A percentile compares a stretch with the other conserved stretches of the same genome.
Evolutionary conservation across 2,888 invertebrate genomes (phyloP).

Genomic region (Smittia aterrima): DNA sequence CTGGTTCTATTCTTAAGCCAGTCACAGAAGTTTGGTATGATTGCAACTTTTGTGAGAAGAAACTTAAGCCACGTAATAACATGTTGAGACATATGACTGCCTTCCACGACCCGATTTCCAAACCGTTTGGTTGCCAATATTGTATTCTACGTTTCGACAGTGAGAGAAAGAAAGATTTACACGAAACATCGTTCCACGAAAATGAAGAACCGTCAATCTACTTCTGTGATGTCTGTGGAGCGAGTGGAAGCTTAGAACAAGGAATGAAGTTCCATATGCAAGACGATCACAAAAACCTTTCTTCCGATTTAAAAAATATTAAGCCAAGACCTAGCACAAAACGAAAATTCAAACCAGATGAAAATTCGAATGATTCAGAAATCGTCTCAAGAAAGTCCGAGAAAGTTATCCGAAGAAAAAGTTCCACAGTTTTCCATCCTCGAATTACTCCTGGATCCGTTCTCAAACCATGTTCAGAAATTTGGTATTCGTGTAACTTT

Average conservation of each 20-base stretch:
- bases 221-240: background rate
- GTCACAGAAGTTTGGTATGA: background rate
- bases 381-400: too few relatives aligned
- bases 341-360: too few relatives aligned
- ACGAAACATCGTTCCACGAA: background rate
- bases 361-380: too few relatives aligned
- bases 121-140: background rate
- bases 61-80: background rate
- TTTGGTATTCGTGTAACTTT: slow-evolving; percentile 15
- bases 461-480: background rate
- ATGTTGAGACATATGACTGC: background rate
- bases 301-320: too few relatives aligned
- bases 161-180: background rate
- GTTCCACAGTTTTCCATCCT: slow-evolving; percentile 16
- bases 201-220: background rate
- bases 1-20: background rate
- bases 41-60: background rate
- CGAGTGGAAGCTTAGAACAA: background rate
- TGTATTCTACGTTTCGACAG: background rate
- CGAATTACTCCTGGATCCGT: background rate
- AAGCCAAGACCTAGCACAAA: too few relatives aligned
- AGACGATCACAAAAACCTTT: slow-evolving; percentile 24
- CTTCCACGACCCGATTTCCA: background rate
- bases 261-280: slow-evolving; percentile 27
- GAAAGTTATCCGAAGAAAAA: background rate